These are phyloP conservation scores for Drosophila engyochracea DNA, from an alignment of 2,888 invertebrate species.

Conservation along the genomic window DNA sequence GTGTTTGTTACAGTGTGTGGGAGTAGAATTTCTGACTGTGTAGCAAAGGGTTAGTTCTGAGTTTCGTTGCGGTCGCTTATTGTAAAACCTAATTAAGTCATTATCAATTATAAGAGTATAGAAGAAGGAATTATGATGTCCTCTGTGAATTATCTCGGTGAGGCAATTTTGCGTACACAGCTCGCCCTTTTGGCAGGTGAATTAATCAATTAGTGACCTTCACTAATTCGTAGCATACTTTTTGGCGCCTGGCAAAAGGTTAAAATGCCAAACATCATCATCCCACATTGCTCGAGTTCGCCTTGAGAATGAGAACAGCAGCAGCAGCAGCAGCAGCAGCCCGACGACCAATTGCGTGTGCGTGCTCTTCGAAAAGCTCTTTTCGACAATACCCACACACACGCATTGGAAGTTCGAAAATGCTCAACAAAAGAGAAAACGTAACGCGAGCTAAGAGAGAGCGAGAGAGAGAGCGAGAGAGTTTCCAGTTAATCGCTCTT, in stretches of 20 bases:
- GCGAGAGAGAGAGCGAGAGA: constrained; percentile 31
- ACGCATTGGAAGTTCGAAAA: constrained; percentile 57
- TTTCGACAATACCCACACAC: constrained; percentile 16
- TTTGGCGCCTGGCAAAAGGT: constrained; percentile 68
- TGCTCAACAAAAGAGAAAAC: constrained; percentile 17
- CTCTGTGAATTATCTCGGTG: not conserved
- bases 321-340: constrained; percentile 9
- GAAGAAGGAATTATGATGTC: constrained; percentile 2
- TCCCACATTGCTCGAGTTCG: constrained; percentile 41
- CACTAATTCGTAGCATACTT: constrained; percentile 58
- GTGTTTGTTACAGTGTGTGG: constrained; percentile 1
- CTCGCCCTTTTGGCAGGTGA: constrained; percentile 46
- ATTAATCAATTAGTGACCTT: constrained; percentile 81
- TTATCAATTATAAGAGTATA: constrained; percentile 66
- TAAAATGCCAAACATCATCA: constrained; percentile 71
- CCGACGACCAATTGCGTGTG: constrained; percentile 22
- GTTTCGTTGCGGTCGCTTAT: constrained; percentile 40
- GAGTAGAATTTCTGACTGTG: constrained; percentile 12
- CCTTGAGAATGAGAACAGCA: constrained; percentile 24
- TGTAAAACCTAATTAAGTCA: constrained; percentile 73
- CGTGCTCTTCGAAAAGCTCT: constrained; percentile 34
- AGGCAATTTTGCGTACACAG: constrained; percentile 8
- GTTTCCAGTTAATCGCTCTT: constrained; percentile 46
- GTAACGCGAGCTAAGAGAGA: constrained; percentile 38
- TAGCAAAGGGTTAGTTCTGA: constrained; percentile 29